These are phyloP conservation scores for Carettochelys insculpta DNA, from an alignment of 2,113 vertebrate species.

Conservation along the genomic window DNA sequence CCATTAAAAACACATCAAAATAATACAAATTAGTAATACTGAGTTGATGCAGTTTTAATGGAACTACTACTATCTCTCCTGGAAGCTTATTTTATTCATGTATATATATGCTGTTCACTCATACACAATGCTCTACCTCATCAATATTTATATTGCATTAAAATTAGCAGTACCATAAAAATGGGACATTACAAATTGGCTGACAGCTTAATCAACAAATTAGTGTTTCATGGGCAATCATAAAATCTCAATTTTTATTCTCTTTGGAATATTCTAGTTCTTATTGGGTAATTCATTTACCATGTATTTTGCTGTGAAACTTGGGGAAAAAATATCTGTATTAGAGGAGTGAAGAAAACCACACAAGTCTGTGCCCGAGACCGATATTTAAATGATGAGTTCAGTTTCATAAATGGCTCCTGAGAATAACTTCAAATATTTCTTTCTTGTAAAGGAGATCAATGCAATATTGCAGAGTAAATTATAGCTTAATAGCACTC, in stretches of 20 bases:
- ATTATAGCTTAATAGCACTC: not conserved
- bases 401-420: slow-evolving; percentile 26
- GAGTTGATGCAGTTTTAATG: not conserved
- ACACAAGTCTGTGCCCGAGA: not conserved
- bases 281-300: not conserved
- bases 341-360: not conserved
- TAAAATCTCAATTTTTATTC: slow-evolving; percentile 9
- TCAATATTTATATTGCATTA: not conserved
- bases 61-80: not conserved
- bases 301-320: not conserved
- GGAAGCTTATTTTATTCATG: not conserved
- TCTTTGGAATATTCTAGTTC: slow-evolving; percentile 19
- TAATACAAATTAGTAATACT: not conserved
- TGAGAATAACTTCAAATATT: not conserved
- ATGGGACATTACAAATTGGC: not conserved
- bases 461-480: not conserved
- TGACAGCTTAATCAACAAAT: slow-evolving; percentile 15
- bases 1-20: not conserved
- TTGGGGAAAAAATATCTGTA: slow-evolving; percentile 4
- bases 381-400: not conserved
- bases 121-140: not conserved
- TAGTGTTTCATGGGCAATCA: not conserved
- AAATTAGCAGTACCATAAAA: slow-evolving; percentile 2
- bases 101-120: not conserved
- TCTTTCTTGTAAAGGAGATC: slow-evolving; percentile 16